Evolutionary conservation across 2,888 invertebrate genomes (phyloP).

Genomic region (Julus scanicus): DNA sequence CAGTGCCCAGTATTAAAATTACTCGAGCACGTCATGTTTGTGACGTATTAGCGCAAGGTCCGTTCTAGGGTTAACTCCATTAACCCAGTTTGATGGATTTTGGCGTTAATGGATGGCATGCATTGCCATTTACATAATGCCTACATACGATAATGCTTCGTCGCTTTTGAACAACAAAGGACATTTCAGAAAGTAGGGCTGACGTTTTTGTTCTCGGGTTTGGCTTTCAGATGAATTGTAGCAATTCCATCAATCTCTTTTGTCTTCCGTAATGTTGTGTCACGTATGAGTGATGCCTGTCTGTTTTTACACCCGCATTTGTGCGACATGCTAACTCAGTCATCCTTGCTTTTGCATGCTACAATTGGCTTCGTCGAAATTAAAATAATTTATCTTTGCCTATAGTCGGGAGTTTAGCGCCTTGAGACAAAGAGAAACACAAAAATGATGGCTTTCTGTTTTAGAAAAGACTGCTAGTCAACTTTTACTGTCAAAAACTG

Average conservation of each 20-base stretch:
- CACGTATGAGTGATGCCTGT: conserved; percentile 36
- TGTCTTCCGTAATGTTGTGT: conserved; percentile 27
- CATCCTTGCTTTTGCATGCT: not conserved
- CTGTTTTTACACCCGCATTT: not conserved
- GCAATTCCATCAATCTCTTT: conserved; percentile 39
- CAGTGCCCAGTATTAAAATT: too few relatives aligned
- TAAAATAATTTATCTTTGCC: not conserved
- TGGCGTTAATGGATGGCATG: conserved; percentile 28
- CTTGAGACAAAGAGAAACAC: not conserved
- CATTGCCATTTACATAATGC: conserved; percentile 22
- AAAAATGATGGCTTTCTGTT: too few relatives aligned
- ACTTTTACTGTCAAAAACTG: too few relatives aligned
- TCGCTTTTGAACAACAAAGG: conserved; percentile 26
- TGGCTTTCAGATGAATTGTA: conserved; percentile 18
- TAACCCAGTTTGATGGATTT: conserved; percentile 16
- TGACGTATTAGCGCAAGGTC: not conserved
- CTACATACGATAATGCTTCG: conserved; percentile 29
- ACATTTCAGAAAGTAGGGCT: conserved; percentile 4
- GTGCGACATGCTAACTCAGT: not conserved
- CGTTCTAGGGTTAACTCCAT: conserved; percentile 14
- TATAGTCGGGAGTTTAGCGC: not conserved
- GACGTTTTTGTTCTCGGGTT: not conserved
- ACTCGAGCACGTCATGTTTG: not conserved
- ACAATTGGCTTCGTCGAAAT: not conserved
- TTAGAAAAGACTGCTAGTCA: too few relatives aligned